Base-by-base conservation (phyloP, 2,888 invertebrate species). In the Cryptocephalus moraei region DNA sequence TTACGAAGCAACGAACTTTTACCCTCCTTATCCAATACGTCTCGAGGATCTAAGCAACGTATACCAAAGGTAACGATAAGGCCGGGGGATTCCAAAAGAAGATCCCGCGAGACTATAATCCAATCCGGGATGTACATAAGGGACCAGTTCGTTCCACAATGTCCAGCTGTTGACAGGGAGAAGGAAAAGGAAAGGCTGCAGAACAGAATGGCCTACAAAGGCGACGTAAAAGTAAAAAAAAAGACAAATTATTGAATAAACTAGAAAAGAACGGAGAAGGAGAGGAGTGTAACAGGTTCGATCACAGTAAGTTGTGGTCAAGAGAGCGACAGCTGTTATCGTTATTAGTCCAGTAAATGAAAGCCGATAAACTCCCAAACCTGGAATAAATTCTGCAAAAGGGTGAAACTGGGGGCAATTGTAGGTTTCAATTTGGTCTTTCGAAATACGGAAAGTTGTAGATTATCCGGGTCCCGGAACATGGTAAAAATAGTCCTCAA, bases 51-150 rank as follows among this genome's bases (percentile, higher is more conserved):
- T 1, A 51, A 45, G 12, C 40, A 52, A 6, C 45, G 47, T 36
- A 45, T 50, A 31, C 55, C 68, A 56, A 45, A 62, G 39, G 55
- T 68, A 1, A 52, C 57, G 2, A 61, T 67, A n/a, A 56, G 79
- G 9, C 81, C 81, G 1, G 74, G 74, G 4, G 77, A 77, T 9
- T 79, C 81, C 0, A 77, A 77, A 45, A 78, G 81, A 45, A 75
- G 87, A 38, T 79, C 82, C 0, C 73, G 78, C 8, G 78, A 81
- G 8, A 74, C 77, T 45, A 89, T 89, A 50, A 69, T 79, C 13
- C 75, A 75, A 34, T 86, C 86, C 10, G 87, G 86, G 1, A 81
- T 79, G 4, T 84, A 81, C 56, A 81, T 85, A 45, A 68, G 75
- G 39, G 82, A 84, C 36, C 72, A 71, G 72, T 84, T 68, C 66